Conservation (phyloP, 2,888 invertebrate genomes). For the Hirudinaria manillensis region DNA sequence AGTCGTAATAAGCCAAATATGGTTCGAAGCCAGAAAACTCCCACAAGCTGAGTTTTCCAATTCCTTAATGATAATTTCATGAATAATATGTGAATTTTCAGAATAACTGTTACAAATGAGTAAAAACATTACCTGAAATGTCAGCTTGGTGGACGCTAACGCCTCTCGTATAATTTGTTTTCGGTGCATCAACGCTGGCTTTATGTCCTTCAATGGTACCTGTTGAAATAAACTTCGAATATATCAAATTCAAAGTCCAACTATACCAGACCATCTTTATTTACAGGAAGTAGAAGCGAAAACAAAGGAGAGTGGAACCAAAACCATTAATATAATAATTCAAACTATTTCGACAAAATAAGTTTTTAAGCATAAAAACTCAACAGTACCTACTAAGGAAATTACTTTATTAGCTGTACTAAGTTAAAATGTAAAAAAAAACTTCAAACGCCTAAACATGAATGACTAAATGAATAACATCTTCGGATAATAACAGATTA, state of each 20-base stretch:
- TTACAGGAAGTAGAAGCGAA: too few species aligned
- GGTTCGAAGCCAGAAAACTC: conserved; percentile 24
- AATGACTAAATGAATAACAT: not conserved
- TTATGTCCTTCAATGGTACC: not conserved
- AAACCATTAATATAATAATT: too few species aligned
- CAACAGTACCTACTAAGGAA: too few species aligned
- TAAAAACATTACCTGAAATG: conserved; percentile 2
- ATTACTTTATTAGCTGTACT: too few species aligned
- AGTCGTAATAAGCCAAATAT: conserved; percentile 20
- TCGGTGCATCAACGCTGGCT: not conserved
- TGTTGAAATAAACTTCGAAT: not conserved
- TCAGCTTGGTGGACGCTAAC: not conserved
- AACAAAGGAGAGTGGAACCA: too few species aligned
- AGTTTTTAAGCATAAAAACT: too few species aligned
- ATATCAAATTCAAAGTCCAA: too few species aligned
- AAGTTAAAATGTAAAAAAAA: too few species aligned
- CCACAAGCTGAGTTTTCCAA: conserved; percentile 18
- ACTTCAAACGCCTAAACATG: too few species aligned
- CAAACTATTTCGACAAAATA: too few species aligned
- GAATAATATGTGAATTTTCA: not conserved
- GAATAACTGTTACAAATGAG: not conserved
- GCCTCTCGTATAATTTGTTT: conserved; percentile 3
- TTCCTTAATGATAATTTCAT: not conserved
- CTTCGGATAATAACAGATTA: not conserved
- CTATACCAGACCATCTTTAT: too few species aligned